Conservation (phyloP, 1,140 invertebrate genomes). For the Euwallacea fornicatus region DNA sequence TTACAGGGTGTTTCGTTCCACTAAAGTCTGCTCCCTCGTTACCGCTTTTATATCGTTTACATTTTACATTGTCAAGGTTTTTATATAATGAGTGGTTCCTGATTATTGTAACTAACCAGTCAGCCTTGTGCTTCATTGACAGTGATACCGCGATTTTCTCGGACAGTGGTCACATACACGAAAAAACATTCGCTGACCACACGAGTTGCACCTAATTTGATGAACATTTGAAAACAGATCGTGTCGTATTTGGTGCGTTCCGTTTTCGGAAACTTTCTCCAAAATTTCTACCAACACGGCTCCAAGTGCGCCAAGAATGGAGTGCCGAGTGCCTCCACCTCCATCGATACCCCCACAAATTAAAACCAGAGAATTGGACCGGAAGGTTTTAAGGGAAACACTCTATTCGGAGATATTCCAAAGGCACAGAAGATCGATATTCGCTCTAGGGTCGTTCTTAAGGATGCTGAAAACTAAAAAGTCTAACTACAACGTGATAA, state of each 20-base stretch:
- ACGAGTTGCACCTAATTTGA: neutral
- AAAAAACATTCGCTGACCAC: constrained; percentile 1
- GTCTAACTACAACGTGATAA: constrained; percentile 78
- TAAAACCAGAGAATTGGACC: constrained; percentile 55
- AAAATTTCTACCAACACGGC: constrained; percentile 28
- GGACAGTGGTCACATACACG: neutral
- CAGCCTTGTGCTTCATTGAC: constrained; percentile 5
- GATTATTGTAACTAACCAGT: neutral
- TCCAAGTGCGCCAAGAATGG: constrained; percentile 38
- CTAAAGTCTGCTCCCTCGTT: constrained; percentile 18
- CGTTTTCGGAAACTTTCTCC: neutral
- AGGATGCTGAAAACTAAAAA: constrained; percentile 78
- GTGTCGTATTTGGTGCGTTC: neutral
- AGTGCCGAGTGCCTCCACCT: constrained; percentile 41
- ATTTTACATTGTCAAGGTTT: neutral
- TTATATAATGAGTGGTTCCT: neutral
- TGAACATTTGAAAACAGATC: neutral
- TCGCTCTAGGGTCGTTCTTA: constrained; percentile 76
- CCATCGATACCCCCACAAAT: constrained; percentile 31
- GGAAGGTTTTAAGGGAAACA: constrained; percentile 73
- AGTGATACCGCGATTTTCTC: neutral
- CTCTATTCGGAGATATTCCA: constrained; percentile 80
- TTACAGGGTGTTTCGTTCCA: constrained; percentile 33
- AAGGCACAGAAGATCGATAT: constrained; percentile 75
- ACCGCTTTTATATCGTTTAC: constrained; percentile 2